Evolutionary conservation across 2,797 vertebrate genomes (phyloP).

Genomic region (Arrhamphus sclerolepis): DNA sequence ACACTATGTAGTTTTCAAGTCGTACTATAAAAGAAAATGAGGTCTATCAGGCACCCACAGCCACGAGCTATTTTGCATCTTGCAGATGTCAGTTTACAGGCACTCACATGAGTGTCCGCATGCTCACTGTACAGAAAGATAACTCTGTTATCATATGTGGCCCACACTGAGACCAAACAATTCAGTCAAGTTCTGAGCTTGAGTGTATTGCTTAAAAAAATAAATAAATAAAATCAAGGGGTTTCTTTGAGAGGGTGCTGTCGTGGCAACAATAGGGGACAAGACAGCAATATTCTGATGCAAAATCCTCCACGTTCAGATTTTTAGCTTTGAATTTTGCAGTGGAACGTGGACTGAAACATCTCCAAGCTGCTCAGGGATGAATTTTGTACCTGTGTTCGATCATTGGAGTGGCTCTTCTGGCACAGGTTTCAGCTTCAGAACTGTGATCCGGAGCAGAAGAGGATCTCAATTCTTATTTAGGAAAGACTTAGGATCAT

Average conservation of each 20-base stretch:
- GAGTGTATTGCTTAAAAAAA: constrained; percentile 51
- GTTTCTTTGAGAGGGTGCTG: constrained; percentile 41
- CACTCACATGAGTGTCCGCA: constrained; percentile 42
- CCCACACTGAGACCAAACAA: constrained; percentile 63
- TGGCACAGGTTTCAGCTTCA: constrained; percentile 5
- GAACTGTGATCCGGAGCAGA: constrained; percentile 2
- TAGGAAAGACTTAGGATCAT: neutral
- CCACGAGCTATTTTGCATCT: constrained; percentile 53
- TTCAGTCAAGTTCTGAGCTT: constrained; percentile 43
- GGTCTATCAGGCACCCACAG: constrained; percentile 59
- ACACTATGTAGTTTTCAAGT: constrained; percentile 30
- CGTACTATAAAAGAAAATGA: constrained; percentile 27
- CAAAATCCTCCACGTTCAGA: constrained; percentile 20
- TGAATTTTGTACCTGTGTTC: neutral
- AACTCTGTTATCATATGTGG: constrained; percentile 62
- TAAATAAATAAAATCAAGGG: too few relatives aligned
- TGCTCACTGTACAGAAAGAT: constrained; percentile 49
- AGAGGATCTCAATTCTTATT: constrained; percentile 3
- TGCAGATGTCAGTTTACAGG: constrained; percentile 54
- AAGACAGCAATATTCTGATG: constrained; percentile 15
- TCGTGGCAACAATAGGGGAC: constrained; percentile 19
- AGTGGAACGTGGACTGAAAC: constrained; percentile 3
- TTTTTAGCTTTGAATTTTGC: constrained; percentile 7
- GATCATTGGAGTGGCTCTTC: constrained; percentile 14
- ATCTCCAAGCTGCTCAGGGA: neutral